Evolutionary conservation across 2,797 vertebrate genomes (phyloP), one percentile per base, ranked within the genome.

Genomic region (Epinephelus coioides): DNA sequence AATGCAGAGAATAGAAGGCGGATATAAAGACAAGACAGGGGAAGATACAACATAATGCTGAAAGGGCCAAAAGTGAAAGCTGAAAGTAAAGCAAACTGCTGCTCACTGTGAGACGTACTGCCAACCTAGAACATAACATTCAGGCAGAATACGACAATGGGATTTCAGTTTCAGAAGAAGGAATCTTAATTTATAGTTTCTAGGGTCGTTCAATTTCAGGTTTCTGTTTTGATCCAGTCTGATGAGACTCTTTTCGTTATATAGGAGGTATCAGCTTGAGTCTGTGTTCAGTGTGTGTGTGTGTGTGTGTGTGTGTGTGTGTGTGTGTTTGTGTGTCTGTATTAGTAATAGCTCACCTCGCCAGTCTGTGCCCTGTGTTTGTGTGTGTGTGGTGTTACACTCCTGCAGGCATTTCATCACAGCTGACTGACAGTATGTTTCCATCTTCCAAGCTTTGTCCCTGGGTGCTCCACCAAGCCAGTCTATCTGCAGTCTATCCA

Each of bases 381-480:
- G 68, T 53, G 43, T 54, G 54, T 62, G 74, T 59, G 79, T 55
- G 67, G 34, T 55, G 51, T 80, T 78, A 71, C 56, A 63, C 53
- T 79, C 81, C 88, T 86, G 87, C 75, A 89, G 87, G 85, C 78
- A 23, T 89, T 88, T 82, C 77, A 91, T 90, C 83, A 79, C 79
- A 91, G 85, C 79, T 88, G 84, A 90, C 84, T 87, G 85, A 85
- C 83, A 76, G 63, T 76, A 63, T 61, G 85, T 73, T 88, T 89
- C 86, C 86, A 86, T 88, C 87, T 90, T 78, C 81, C 67, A 53
- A 30, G 81, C 75, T 82, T 82, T 79, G 74, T 85, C 86, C 81
- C 81, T 59, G 73, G 78, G 81, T 90, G 74, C 80, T 81, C 56
- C 64, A 83, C 60, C 65, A 60, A 79, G 53, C 62, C 61, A 63